Conservation (phyloP, 2,797 vertebrate species). For the Chrysocyon brachyurus region DNA sequence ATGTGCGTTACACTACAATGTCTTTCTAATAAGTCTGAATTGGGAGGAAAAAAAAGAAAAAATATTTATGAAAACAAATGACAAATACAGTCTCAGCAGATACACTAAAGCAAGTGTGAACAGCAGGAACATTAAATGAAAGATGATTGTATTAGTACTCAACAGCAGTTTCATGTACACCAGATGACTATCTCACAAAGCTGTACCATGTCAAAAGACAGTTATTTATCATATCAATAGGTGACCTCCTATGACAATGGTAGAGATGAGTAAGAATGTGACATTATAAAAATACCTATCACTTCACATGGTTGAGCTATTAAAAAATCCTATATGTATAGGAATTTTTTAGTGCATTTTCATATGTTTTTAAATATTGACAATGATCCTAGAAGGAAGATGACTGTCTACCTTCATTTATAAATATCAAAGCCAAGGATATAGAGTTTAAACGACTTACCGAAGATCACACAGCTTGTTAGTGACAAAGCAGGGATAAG, state of each 20-base stretch:
- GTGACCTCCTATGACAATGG: neutral
- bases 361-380: slow-evolving; percentile 45
- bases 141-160: slow-evolving; percentile 42
- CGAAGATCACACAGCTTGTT: slow-evolving; percentile 4
- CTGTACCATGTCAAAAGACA: slow-evolving; percentile 37
- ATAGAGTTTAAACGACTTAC: slow-evolving; percentile 64
- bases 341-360: slow-evolving; percentile 35
- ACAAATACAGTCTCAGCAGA: slow-evolving; percentile 44
- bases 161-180: slow-evolving; percentile 25
- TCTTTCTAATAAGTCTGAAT: slow-evolving; percentile 42
- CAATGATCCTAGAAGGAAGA: slow-evolving; percentile 1
- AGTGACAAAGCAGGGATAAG: slow-evolving; percentile 36
- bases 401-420: neutral
- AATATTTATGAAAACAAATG: slow-evolving; percentile 38
- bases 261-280: slow-evolving; percentile 25
- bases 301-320: neutral
- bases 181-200: slow-evolving; percentile 11
- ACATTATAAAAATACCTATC: neutral
- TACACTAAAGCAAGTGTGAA: slow-evolving; percentile 5
- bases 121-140: slow-evolving; percentile 48
- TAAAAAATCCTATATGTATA: neutral
- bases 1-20: neutral
- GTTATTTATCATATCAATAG: neutral
- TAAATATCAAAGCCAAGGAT: slow-evolving; percentile 46
- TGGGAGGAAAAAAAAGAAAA: slow-evolving; percentile 53